phyloP scores from a whole-genome alignment of 2,113 vertebrate species.

The Nibea albiflora region DNA sequence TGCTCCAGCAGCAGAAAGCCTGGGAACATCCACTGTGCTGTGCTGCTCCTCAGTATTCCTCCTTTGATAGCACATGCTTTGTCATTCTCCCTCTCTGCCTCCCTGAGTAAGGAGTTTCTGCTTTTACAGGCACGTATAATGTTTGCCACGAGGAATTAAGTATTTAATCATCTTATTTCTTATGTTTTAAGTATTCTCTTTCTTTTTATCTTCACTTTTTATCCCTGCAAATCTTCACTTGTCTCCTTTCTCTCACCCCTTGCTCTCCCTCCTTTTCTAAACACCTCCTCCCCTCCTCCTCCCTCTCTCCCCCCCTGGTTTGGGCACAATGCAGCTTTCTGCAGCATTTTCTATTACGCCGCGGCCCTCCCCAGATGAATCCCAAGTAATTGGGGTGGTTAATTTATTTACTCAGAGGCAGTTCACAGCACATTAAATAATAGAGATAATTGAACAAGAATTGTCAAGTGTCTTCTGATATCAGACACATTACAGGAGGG shows the following conservation, averaged over 20 bases:
- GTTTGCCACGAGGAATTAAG: neutral
- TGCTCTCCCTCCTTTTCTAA: slow-evolving; percentile 30
- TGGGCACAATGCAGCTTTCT: slow-evolving; percentile 89
- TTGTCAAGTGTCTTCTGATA: slow-evolving; percentile 99
- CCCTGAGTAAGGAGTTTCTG: slow-evolving; percentile 7
- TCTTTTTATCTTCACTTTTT: slow-evolving; percentile 13
- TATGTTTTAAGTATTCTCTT: neutral
- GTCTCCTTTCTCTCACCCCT: slow-evolving; percentile 43
- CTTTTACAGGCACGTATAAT: neutral
- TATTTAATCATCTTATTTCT: neutral
- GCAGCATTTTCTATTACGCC: slow-evolving; percentile 92
- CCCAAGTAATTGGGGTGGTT: slow-evolving; percentile 99
- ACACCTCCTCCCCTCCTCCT: neutral
- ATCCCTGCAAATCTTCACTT: slow-evolving; percentile 54
- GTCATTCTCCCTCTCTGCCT: slow-evolving; percentile 12
- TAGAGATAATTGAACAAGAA: slow-evolving; percentile 99
- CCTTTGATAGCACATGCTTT: slow-evolving; percentile 55
- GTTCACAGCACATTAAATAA: slow-evolving; percentile 99
- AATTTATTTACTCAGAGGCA: slow-evolving; percentile 99
- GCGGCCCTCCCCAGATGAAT: slow-evolving; percentile 95
- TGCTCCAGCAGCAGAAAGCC: slow-evolving; percentile 68
- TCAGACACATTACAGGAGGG: slow-evolving; percentile 99
- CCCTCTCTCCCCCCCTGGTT: slow-evolving; percentile 17
- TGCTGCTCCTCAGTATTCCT: slow-evolving; percentile 50
- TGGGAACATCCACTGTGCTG: slow-evolving; percentile 64